Conservation (phyloP, 2,113 vertebrate species). For the Tor tambroides region DNA sequence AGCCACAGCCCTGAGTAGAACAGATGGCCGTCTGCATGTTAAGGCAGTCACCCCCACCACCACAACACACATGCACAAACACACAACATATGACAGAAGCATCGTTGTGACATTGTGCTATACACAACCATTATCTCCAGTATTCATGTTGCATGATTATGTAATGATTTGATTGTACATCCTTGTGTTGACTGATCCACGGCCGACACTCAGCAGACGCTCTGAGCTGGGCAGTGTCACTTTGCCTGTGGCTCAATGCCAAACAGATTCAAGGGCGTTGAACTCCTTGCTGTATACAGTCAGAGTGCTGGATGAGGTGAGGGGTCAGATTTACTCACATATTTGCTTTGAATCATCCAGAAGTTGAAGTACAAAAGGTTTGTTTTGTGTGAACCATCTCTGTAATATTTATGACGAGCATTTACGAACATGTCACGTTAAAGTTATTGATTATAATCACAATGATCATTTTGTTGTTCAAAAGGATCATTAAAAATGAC, state of each 20-base stretch:
- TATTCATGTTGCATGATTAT: slow-evolving; percentile 15
- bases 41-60: slow-evolving; percentile 44
- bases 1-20: slow-evolving; percentile 40
- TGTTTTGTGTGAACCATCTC: background rate
- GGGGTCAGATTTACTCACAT: slow-evolving; percentile 5
- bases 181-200: slow-evolving; percentile 19
- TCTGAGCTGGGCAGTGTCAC: slow-evolving; percentile 49
- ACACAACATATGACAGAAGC: slow-evolving; percentile 19
- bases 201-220: slow-evolving; percentile 50
- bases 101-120: slow-evolving; percentile 30
- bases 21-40: slow-evolving; percentile 53
- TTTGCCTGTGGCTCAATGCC: slow-evolving; percentile 54
- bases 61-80: slow-evolving; percentile 19
- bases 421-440: background rate
- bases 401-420: background rate
- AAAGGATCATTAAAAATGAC: background rate
- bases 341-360: background rate
- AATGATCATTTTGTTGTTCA: background rate
- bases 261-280: slow-evolving; percentile 49
- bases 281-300: slow-evolving; percentile 30
- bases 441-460: background rate
- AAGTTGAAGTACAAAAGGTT: background rate
- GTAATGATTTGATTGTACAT: slow-evolving; percentile 43
- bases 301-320: slow-evolving; percentile 31
- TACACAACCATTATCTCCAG: slow-evolving; percentile 39